These are phyloP conservation scores for Mercenaria mercenaria DNA, from an alignment of 1,140 invertebrate species.

Conservation along the genomic window DNA sequence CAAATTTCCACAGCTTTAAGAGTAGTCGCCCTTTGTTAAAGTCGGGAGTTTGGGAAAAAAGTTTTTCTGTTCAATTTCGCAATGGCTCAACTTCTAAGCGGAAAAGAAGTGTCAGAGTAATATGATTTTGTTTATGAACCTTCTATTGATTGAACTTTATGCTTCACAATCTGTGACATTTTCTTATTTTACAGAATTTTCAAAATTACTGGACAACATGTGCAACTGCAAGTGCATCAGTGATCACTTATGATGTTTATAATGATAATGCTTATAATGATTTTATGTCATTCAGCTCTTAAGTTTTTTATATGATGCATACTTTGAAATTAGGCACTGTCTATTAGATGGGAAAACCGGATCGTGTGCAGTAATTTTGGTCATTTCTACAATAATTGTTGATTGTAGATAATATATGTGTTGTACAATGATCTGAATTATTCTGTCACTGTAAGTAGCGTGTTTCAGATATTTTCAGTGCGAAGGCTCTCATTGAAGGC, in stretches of 20 bases:
- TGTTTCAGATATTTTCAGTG: too few relatives aligned
- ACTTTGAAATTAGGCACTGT: too few relatives aligned
- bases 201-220: background rate
- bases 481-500: too few relatives aligned
- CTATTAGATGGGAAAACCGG: too few relatives aligned
- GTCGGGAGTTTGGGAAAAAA: background rate
- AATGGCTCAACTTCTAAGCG: constrained; percentile 63
- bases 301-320: too few relatives aligned
- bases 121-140: background rate
- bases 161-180: background rate
- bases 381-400: too few relatives aligned
- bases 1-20: background rate
- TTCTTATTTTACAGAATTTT: background rate
- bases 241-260: background rate
- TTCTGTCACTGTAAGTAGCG: too few relatives aligned
- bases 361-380: too few relatives aligned
- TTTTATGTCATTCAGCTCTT: too few relatives aligned
- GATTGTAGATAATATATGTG: too few relatives aligned
- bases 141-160: background rate
- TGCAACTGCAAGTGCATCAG: background rate
- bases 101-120: constrained; percentile 62
- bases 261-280: too few relatives aligned
- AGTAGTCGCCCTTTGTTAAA: background rate
- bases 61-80: background rate
- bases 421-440: too few relatives aligned